phyloP scores from a whole-genome alignment of 2,888 invertebrate genomes.

The Cosmopolites sordidus region DNA sequence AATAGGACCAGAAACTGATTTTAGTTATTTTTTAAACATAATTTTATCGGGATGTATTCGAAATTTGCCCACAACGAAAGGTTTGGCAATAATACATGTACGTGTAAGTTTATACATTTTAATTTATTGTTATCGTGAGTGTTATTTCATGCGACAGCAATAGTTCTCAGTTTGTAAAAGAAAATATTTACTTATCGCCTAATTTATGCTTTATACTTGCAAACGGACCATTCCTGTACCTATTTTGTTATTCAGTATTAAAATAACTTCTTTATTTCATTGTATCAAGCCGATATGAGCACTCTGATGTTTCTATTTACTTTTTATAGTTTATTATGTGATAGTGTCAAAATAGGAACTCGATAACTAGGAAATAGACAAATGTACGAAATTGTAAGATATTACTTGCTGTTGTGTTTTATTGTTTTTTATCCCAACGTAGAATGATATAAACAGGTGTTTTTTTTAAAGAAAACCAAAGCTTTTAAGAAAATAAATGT shows the following conservation, averaged over 20 bases:
- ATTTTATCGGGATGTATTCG: not conserved
- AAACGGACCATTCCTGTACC: not conserved
- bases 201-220: not conserved
- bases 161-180: not conserved
- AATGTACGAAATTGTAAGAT: not conserved
- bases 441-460: too few relatives aligned
- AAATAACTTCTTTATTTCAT: not conserved
- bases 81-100: not conserved
- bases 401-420: too few relatives aligned
- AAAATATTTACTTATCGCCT: not conserved
- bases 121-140: not conserved
- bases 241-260: not conserved
- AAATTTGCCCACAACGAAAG: not conserved
- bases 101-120: not conserved
- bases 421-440: too few relatives aligned
- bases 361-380: too few relatives aligned
- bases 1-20: not conserved
- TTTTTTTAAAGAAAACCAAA: too few relatives aligned
- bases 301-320: constrained; percentile 5
- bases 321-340: constrained; percentile 14
- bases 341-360: constrained; percentile 17
- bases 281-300: not conserved
- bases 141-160: not conserved
- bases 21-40: not conserved
- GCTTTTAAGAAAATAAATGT: too few relatives aligned